These are phyloP conservation scores for Mythimna ferrago DNA, from an alignment of 2,888 invertebrate species.

Conservation along the genomic window DNA sequence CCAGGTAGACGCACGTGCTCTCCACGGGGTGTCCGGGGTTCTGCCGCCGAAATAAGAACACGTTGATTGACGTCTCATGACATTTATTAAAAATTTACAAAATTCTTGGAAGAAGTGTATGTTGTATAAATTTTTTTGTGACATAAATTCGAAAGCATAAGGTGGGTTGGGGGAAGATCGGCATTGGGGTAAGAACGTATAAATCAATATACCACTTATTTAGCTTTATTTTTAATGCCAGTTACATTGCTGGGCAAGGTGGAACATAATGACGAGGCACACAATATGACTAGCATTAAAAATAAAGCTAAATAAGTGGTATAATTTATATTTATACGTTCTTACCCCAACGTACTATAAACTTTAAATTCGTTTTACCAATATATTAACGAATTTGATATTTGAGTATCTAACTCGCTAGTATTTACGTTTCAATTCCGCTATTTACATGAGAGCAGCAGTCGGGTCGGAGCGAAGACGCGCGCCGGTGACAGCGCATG, in stretches of 20 bases:
- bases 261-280: no score
- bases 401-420: neutral
- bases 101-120: conserved; percentile 8
- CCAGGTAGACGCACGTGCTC: conserved; percentile 44
- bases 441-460: conserved; percentile 15
- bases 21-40: conserved; percentile 1
- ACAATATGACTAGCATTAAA: no score
- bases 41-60: conserved; percentile 5
- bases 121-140: neutral
- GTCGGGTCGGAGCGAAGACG: conserved; percentile 15
- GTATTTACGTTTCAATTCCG: conserved; percentile 17
- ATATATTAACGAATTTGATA: neutral
- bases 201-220: no score
- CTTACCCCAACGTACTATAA: no score
- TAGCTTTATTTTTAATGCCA: no score
- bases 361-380: neutral
- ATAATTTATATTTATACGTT: no score
- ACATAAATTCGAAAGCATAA: neutral
- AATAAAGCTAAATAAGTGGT: no score
- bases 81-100: conserved; percentile 2
- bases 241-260: no score
- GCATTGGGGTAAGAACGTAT: no score
- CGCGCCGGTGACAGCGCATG: conserved; percentile 52
- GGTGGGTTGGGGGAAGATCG: no score
- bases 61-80: conserved; percentile 22